These are phyloP conservation scores for Stegastes partitus DNA, from an alignment of 2,113 vertebrate genomes.

Conservation along the genomic window DNA sequence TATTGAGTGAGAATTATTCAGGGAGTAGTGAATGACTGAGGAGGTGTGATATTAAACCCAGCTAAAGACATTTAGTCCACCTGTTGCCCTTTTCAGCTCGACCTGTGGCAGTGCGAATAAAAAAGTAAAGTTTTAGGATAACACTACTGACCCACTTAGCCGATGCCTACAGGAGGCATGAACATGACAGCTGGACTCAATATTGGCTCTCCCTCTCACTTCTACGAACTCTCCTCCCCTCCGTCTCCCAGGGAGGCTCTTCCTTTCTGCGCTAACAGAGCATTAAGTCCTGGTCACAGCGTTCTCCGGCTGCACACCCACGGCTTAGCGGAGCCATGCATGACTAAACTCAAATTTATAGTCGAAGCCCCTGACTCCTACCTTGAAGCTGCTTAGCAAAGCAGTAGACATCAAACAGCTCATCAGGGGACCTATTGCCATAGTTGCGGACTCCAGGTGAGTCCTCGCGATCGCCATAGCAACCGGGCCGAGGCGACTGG, in stretches of 20 bases:
- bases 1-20: too few relatives aligned
- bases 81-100: not conserved
- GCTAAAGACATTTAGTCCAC: constrained; percentile 6
- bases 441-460: constrained; percentile 96
- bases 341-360: constrained; percentile 58
- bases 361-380: constrained; percentile 55
- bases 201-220: not conserved
- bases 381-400: constrained; percentile 90
- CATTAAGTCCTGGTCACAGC: constrained; percentile 25
- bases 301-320: constrained; percentile 18
- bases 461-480: constrained; percentile 95
- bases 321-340: constrained; percentile 33
- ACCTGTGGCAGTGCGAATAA: not conserved
- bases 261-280: constrained; percentile 23
- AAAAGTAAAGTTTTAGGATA: constrained; percentile 33
- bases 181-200: constrained; percentile 1
- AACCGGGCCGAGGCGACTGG: constrained; percentile 93
- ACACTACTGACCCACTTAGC: constrained; percentile 36
- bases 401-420: constrained; percentile 96
- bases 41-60: not conserved
- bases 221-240: not conserved
- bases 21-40: not conserved
- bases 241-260: not conserved
- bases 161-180: constrained; percentile 3
- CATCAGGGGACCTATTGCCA: constrained; percentile 86